A percentile compares a stretch with the other conserved stretches of the same genome.
Evolutionary conservation across 2,797 vertebrate species (phyloP).

Genomic region (Periophthalmus magnuspinnatus): DNA sequence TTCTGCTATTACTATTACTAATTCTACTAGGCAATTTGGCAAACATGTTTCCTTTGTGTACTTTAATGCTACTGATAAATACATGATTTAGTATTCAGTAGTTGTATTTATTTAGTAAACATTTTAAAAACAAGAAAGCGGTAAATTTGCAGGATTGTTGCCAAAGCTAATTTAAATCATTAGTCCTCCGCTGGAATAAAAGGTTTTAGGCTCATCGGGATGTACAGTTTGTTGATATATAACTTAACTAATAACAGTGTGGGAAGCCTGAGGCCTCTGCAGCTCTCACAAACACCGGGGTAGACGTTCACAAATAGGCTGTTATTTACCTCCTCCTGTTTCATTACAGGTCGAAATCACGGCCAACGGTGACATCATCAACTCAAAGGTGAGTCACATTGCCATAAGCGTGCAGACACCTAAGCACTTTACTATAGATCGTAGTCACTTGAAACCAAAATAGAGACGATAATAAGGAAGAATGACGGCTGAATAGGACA

Average conservation of each 20-base stretch:
- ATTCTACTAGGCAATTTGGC: too few species aligned
- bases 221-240: neutral
- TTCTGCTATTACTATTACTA: too few species aligned
- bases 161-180: neutral
- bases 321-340: conserved; percentile 19
- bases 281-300: conserved; percentile 36
- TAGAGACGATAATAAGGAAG: conserved; percentile 25
- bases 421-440: neutral
- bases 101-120: too few species aligned
- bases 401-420: conserved; percentile 5
- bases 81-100: too few species aligned
- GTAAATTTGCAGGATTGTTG: too few species aligned
- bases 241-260: conserved; percentile 27
- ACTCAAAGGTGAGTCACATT: conserved; percentile 79
- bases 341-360: conserved; percentile 48
- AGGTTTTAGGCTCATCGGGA: too few species aligned
- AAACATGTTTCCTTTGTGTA: too few species aligned
- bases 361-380: conserved; percentile 67
- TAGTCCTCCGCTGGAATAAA: too few species aligned
- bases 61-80: too few species aligned
- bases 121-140: too few species aligned
- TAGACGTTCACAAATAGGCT: neutral
- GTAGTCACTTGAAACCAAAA: conserved; percentile 15
- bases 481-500: conserved; percentile 16
- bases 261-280: conserved; percentile 41